Evolutionary conservation across 2,797 vertebrate genomes (phyloP).

Genomic region (Pipistrellus kuhlii): DNA sequence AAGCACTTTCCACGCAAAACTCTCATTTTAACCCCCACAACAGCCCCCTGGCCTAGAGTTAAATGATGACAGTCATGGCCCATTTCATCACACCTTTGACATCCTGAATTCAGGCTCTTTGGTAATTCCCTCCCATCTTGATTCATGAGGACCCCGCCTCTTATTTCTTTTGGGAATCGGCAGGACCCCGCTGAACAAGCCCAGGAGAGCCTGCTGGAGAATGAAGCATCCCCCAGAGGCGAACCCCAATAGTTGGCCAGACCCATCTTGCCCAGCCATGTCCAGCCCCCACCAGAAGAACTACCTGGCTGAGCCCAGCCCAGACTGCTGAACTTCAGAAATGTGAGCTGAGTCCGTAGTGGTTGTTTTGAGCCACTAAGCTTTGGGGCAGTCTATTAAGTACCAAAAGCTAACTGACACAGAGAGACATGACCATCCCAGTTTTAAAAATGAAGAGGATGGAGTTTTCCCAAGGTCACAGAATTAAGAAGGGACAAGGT

Average conservation of each 20-base stretch:
- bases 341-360: background rate
- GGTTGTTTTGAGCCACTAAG: background rate
- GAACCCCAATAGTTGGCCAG: background rate
- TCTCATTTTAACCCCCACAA: background rate
- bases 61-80: no score
- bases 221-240: background rate
- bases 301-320: background rate
- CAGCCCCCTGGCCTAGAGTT: background rate
- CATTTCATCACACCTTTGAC: background rate
- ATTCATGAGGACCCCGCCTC: background rate
- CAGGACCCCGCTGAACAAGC: background rate
- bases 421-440: background rate
- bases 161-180: background rate
- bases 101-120: background rate
- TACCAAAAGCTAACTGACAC: background rate
- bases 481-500: background rate
- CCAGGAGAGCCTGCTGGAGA: background rate
- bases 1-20: background rate
- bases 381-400: background rate
- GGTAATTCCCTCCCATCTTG: background rate
- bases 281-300: background rate
- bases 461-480: background rate
- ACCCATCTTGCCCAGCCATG: no score
- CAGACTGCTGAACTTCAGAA: background rate
- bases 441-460: background rate